phyloP scores from a whole-genome alignment of 2,113 vertebrate genomes.

The Furnarius figulus region DNA sequence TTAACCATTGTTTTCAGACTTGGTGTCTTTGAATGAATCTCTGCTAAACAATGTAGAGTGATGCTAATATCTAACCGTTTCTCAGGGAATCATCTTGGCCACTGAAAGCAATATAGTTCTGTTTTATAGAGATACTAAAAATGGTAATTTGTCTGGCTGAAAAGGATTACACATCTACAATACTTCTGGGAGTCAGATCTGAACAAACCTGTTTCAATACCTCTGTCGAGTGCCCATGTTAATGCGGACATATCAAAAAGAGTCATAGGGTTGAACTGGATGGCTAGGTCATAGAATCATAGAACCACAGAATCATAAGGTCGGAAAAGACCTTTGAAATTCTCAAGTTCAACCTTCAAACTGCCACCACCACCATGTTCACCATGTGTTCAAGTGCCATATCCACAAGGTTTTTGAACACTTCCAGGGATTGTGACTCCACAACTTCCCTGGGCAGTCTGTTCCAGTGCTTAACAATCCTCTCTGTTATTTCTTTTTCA shows the following conservation, averaged over 20 bases:
- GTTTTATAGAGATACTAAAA: background rate
- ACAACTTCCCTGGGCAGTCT: background rate
- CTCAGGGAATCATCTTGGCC: background rate
- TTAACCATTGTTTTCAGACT: background rate
- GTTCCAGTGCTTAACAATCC: background rate
- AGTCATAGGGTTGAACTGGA: background rate
- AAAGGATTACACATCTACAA: background rate
- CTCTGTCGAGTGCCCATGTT: background rate
- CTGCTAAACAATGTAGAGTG: background rate
- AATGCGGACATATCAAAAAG: background rate
- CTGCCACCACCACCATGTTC: background rate
- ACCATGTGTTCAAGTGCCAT: background rate
- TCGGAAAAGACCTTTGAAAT: background rate
- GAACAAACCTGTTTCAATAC: background rate
- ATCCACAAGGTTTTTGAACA: fast-evolving
- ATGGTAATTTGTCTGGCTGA: background rate
- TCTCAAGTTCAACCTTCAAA: background rate
- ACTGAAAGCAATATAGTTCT: background rate
- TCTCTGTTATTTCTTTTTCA: background rate
- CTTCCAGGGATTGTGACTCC: background rate
- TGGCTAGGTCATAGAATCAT: background rate
- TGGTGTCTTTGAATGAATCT: background rate
- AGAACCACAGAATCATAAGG: background rate
- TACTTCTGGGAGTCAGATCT: background rate
- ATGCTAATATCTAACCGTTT: background rate